A percentile compares a stretch with the other conserved stretches of the same genome.
phyloP scores from a whole-genome alignment of 2,113 vertebrate genomes.

The Thinocorus orbignyianus region DNA sequence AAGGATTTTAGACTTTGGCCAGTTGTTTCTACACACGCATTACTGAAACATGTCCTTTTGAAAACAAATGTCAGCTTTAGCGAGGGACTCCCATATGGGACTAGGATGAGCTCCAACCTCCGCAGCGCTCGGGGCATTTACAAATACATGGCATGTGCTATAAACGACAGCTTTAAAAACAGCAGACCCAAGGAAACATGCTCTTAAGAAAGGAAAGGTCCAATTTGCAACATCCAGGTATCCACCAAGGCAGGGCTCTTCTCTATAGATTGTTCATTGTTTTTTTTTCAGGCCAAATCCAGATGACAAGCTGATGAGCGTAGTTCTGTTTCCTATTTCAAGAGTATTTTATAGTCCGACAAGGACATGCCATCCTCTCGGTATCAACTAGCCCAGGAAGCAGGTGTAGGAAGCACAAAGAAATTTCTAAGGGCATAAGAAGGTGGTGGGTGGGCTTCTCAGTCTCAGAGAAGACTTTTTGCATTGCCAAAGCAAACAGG shows the following conservation, averaged over 20 bases:
- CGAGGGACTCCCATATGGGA: background rate
- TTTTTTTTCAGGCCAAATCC: background rate
- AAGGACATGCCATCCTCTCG: background rate
- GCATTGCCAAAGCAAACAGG: background rate
- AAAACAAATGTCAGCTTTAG: background rate
- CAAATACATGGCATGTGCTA: background rate
- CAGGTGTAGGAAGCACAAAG: background rate
- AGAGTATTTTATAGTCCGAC: background rate
- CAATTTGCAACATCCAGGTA: background rate
- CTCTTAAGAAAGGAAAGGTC: background rate
- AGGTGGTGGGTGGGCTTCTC: background rate
- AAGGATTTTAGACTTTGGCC: slow-evolving; percentile 5
- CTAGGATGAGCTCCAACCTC: background rate
- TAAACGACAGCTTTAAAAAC: background rate
- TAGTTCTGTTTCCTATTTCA: background rate
- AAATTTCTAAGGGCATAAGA: background rate
- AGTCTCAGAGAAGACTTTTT: background rate
- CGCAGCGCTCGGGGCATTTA: background rate
- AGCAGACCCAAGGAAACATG: background rate
- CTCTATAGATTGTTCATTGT: background rate
- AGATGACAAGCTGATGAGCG: background rate
- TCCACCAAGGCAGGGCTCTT: background rate
- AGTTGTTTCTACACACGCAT: background rate
- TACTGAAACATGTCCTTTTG: background rate
- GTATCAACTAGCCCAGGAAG: background rate